Percentiles rank a stretch among this genome's conserved stretches.
Conservation (phyloP, 1,140 invertebrate genomes). For the Tyrophagus putrescentiae region DNA sequence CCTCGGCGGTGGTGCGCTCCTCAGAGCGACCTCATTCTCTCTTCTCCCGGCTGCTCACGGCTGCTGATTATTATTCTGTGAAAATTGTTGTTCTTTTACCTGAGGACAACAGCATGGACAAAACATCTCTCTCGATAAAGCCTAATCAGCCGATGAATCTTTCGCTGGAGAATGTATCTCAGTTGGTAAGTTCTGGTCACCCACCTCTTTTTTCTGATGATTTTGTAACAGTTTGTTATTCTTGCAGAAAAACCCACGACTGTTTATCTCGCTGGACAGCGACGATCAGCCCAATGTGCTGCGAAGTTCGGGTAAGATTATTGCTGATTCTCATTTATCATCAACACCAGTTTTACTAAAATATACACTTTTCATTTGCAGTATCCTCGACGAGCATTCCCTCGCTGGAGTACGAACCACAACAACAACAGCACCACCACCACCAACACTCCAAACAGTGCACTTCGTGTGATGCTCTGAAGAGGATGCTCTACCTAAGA, state of each 20-base stretch:
- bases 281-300: not conserved
- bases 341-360: not conserved
- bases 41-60: too few relatives aligned
- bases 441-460: not conserved
- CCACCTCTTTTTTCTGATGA: not conserved
- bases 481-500: not conserved
- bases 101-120: too few relatives aligned
- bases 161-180: not conserved
- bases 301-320: not conserved
- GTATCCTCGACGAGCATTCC: not conserved
- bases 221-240: not conserved
- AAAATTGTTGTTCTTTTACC: too few relatives aligned
- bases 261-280: not conserved
- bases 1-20: too few relatives aligned
- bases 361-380: not conserved
- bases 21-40: too few relatives aligned
- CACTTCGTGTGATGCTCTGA: not conserved
- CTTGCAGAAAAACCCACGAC: constrained; percentile 14
- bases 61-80: too few relatives aligned
- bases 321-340: not conserved
- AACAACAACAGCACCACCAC: too few relatives aligned
- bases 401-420: not conserved
- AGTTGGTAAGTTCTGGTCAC: not conserved
- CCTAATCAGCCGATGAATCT: constrained; percentile 10
- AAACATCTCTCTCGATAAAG: constrained; percentile 4